A percentile compares a stretch with the other conserved stretches of the same genome.
Conservation (phyloP, 2,797 vertebrate species). For the Emydoidea blandingii region DNA sequence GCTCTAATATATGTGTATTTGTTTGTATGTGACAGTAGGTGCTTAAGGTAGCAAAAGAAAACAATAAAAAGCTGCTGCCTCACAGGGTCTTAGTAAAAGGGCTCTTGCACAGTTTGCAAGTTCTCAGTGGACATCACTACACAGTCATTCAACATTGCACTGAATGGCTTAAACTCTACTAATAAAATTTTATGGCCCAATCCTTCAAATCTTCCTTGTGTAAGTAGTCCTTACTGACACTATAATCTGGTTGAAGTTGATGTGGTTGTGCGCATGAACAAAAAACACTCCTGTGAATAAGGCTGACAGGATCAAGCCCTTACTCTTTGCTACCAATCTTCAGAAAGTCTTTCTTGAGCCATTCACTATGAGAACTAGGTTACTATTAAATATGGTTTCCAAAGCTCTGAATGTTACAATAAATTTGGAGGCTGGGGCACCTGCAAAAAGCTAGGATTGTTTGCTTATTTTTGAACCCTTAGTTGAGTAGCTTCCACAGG, state of each 20-base stretch:
- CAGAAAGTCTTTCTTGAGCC: not conserved
- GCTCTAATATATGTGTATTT: not conserved
- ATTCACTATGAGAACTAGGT: not conserved
- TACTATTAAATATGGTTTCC: not conserved
- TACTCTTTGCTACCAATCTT: not conserved
- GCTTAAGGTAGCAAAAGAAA: not conserved
- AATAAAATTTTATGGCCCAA: not conserved
- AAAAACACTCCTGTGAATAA: not conserved
- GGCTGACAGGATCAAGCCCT: not conserved
- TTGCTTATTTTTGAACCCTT: not conserved
- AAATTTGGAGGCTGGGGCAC: not conserved
- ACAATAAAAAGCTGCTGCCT: not conserved
- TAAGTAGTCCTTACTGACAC: not conserved
- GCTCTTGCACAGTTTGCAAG: not conserved
- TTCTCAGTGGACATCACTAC: not conserved
- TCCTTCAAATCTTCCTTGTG: not conserved
- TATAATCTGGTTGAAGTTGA: not conserved
- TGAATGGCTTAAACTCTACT: not conserved
- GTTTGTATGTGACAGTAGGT: accelerated
- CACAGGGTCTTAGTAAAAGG: not conserved
- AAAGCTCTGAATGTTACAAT: not conserved
- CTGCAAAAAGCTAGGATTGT: not conserved
- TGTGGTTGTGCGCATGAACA: not conserved
- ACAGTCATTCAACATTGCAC: too few species aligned
- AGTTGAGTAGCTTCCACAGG: not conserved